These are phyloP conservation scores for Lamprotornis superbus DNA, from an alignment of 2,113 vertebrate species.

Conservation along the genomic window DNA sequence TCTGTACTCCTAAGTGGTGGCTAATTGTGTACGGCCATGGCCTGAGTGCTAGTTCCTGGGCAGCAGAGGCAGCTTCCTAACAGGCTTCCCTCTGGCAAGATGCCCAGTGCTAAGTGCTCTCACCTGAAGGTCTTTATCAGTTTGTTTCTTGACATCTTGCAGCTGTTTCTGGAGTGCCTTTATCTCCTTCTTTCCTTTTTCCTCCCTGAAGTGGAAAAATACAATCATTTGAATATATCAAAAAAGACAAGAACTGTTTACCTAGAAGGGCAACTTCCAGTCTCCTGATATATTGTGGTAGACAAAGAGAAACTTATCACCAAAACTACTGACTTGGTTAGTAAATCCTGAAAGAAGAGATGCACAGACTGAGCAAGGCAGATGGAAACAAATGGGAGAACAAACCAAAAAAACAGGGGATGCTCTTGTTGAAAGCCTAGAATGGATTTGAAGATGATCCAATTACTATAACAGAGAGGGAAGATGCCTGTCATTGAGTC, in stretches of 20 bases:
- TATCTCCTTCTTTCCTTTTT: slow-evolving; percentile 73
- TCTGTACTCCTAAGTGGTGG: not conserved
- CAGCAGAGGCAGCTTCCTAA: not conserved
- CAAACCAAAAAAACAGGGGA: not conserved
- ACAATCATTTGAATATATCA: not conserved
- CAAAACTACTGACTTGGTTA: not conserved
- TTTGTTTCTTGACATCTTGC: slow-evolving; percentile 73
- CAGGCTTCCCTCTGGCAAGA: not conserved
- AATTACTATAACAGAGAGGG: not conserved
- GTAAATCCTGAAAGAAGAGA: not conserved
- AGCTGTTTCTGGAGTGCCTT: slow-evolving; percentile 79
- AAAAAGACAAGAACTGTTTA: not conserved
- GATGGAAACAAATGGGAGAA: not conserved
- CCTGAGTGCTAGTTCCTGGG: not conserved
- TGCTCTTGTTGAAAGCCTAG: not conserved
- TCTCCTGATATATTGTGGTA: not conserved
- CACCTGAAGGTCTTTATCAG: slow-evolving; percentile 79
- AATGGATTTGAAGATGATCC: not conserved
- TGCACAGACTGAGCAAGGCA: not conserved
- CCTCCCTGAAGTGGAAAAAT: slow-evolving; percentile 70
- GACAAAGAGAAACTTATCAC: not conserved
- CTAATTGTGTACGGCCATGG: not conserved
- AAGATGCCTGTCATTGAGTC: not conserved
- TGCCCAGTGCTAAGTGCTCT: not conserved
- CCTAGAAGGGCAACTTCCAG: not conserved